phyloP scores from a whole-genome alignment of 2,797 vertebrate genomes.

The Botia kubotai region DNA sequence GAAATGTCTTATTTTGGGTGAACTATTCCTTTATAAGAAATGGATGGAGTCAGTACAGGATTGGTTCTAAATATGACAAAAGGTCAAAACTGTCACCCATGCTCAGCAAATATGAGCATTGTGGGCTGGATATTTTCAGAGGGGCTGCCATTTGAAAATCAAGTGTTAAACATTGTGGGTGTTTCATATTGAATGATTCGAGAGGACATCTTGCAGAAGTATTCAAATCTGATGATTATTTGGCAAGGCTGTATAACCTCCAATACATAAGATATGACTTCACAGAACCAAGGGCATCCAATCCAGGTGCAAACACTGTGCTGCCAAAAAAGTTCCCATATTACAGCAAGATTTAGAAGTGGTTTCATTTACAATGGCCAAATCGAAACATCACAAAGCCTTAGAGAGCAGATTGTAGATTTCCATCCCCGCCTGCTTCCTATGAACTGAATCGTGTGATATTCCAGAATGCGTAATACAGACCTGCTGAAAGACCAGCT shows the following conservation, averaged over 20 bases:
- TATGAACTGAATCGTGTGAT: not conserved
- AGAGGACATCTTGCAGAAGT: not conserved
- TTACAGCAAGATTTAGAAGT: not conserved
- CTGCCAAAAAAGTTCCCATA: not conserved
- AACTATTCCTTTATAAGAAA: not conserved
- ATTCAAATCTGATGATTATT: constrained; percentile 11
- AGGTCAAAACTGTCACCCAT: not conserved
- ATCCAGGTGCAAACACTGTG: not conserved
- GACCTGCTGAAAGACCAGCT: too few species aligned
- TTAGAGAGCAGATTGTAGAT: not conserved
- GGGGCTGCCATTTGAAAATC: constrained; percentile 1
- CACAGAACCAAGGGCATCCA: not conserved
- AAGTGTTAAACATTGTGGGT: constrained; percentile 15
- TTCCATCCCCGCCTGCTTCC: not conserved
- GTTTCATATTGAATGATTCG: constrained; percentile 14
- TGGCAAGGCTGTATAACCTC: not conserved
- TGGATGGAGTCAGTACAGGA: not conserved
- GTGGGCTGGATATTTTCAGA: not conserved
- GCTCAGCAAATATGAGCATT: not conserved
- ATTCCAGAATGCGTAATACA: too few species aligned
- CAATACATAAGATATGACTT: not conserved
- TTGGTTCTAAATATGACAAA: not conserved
- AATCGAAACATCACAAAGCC: not conserved
- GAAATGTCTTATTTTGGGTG: not conserved
- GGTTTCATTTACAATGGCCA: not conserved